Base-by-base conservation (phyloP, 2,113 vertebrate species). In the Daubentonia madagascariensis region DNA sequence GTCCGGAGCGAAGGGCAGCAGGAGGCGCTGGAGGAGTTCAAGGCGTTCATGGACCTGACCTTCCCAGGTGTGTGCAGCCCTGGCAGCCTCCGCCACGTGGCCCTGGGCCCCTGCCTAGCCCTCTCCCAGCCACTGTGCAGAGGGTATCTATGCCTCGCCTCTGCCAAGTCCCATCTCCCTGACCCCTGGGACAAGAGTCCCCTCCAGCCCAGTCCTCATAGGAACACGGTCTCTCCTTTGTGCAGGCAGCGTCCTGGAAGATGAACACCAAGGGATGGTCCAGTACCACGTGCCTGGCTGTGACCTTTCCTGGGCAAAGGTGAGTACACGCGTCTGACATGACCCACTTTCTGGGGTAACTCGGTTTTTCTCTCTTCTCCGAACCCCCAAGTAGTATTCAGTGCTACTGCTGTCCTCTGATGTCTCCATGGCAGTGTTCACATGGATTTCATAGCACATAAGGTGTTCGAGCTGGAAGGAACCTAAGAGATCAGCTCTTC, bases 211-310 rank as follows among this genome's bases (percentile, higher is more conserved):
- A 20, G n/a, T 40, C 50, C 23, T 83, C 63, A 22, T 5, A 11
- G 35, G 10, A 37, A 76, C 70, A 2, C 0, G 4, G 3, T 84
- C 57, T 97, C 63, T 65, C 18, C 28, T 59, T 85, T 95, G 0
- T 0, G 76, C 98, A 99, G 99, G 99, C 97, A 99, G 99, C 28
- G 85, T 99, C 97, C 98, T 99, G 54, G 99, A 99, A 97, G 99
- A 99, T 8, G 99, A 99, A 96, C 99, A 99, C 98, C 99, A 99
- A 87, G 99, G 99, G 73, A 99, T 99, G 99, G 99, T 99, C 14
- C 99, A 99, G 98, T 99, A 99, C 96, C 99, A 99, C 98, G 97
- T 99, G 98, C 99, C 99, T 78, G 99, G 99, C 98, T 99, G 98
- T 97, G 98, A 99, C 94, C 99, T 99, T 89, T 99, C 99, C 96